Base-by-base conservation (phyloP, 2,113 vertebrate species). In the Verasper variegatus region DNA sequence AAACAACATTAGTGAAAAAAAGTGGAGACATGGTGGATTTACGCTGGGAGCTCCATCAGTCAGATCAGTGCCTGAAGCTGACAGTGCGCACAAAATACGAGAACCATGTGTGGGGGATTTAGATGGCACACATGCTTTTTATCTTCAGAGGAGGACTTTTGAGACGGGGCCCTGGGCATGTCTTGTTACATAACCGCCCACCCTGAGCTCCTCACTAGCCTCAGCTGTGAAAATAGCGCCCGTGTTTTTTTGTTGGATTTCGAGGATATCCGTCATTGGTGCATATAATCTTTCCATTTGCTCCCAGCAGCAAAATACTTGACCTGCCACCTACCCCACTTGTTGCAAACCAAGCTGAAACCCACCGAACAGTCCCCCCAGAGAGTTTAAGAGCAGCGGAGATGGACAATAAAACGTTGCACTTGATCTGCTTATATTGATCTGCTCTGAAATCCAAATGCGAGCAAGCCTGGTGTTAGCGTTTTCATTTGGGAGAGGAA, bases 151-250 rank as follows among this genome's bases (percentile, higher is more conserved):
- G 62, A 79, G 76, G 60, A 76, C 8, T 14, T 61, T 68, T 84
- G 49, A 47, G 80, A 86, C 51, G 24, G 24, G 52, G 78, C 76
- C 70, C 20, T 79, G 58, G 81, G 85, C 73, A 78, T 21, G 17
- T 80, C 31, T 49, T 21, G 83, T 94, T 94, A 87, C 86, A 91
- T 86, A 93, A 92, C 83, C 69, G 51, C 9, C 35, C 55, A 63
- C 52, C 63, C 37, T 17, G 35, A 5, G 15, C 69, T 69, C 68
- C 61, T 76, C 60, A 78, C 62, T 18, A 57, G 69, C 78, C 66
- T 89, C 90, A 93, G 91, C 92, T 94, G 93, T 88, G 81, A 89
- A 94, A 94, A 92, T 83, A 93, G 18, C 27, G 40, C 42, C 4
- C 7, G 13, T 86, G 74, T 81, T 87, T 74, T 83, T 85, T 71